Percentiles rank a stretch among this genome's conserved stretches.
These are phyloP conservation scores for Diadophis punctatus DNA, from an alignment of 2,113 vertebrate species.

Conservation along the genomic window DNA sequence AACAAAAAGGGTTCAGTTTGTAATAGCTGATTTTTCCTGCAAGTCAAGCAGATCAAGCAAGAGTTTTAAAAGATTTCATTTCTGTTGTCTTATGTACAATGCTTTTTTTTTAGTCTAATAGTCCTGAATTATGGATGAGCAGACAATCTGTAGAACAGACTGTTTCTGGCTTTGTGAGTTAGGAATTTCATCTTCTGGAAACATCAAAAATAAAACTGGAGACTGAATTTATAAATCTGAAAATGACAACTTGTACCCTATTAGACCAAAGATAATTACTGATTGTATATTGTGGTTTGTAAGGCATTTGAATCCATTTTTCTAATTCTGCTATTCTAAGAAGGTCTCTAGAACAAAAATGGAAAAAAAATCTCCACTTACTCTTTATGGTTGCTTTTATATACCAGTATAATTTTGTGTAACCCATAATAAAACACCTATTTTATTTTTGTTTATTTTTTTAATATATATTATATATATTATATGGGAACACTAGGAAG, in stretches of 20 bases:
- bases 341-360: not conserved
- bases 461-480: not conserved
- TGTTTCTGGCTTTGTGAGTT: constrained; percentile 48
- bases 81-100: constrained; percentile 62
- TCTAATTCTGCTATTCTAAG: not conserved
- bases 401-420: not conserved
- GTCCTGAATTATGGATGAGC: constrained; percentile 73
- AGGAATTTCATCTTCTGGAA: constrained; percentile 44
- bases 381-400: not conserved
- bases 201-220: constrained; percentile 19
- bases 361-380: not conserved
- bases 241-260: not conserved
- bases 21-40: constrained; percentile 45
- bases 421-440: not conserved
- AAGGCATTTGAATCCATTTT: not conserved
- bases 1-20: constrained; percentile 31
- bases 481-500: not conserved
- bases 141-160: constrained; percentile 60
- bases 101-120: constrained; percentile 65
- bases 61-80: constrained; percentile 55
- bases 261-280: not conserved
- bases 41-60: constrained; percentile 26
- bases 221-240: constrained; percentile 3
- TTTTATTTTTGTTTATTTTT: not conserved
- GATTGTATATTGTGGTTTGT: not conserved